Conservation (phyloP, 1,140 invertebrate species). For the Drosophila watanabei region DNA sequence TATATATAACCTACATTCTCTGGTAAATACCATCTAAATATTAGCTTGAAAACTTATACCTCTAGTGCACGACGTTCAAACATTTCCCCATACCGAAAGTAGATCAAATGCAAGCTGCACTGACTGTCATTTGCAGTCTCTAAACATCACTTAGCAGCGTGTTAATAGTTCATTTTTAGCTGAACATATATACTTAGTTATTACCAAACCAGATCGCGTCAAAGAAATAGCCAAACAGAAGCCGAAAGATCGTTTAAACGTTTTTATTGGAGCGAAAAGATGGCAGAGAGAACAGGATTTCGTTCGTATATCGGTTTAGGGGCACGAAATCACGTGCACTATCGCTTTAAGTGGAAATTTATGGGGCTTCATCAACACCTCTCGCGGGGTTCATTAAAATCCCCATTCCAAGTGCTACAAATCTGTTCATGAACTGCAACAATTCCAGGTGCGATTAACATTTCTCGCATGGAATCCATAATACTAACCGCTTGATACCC, state of each 20-base stretch:
- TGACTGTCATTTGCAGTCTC: slow-evolving; percentile 12
- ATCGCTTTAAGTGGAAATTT: slow-evolving; percentile 17
- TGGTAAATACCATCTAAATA: not conserved
- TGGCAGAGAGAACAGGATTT: slow-evolving; percentile 8
- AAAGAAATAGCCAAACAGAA: slow-evolving; percentile 18
- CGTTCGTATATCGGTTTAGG: not conserved
- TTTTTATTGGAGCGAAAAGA: not conserved
- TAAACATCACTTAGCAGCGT: slow-evolving; percentile 29
- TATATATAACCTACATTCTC: not conserved
- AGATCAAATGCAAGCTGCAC: slow-evolving; percentile 33
- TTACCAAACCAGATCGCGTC: slow-evolving; percentile 24
- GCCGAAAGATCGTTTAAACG: not conserved
- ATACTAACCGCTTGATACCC: slow-evolving; percentile 5
- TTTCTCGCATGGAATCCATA: slow-evolving; percentile 18
- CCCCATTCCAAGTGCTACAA: slow-evolving; percentile 28
- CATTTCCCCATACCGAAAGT: slow-evolving; percentile 12
- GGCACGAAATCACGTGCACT: slow-evolving; percentile 25
- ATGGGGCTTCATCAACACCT: slow-evolving; percentile 14
- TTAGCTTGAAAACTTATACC: not conserved
- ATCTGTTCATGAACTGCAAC: slow-evolving; percentile 35
- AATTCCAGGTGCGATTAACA: slow-evolving; percentile 27
- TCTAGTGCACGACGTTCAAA: not conserved
- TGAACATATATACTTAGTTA: not conserved
- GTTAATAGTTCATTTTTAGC: slow-evolving; percentile 21
- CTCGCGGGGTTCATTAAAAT: not conserved